Evolutionary conservation across 2,888 invertebrate genomes (phyloP).

Genomic region (Pteria penguin): DNA sequence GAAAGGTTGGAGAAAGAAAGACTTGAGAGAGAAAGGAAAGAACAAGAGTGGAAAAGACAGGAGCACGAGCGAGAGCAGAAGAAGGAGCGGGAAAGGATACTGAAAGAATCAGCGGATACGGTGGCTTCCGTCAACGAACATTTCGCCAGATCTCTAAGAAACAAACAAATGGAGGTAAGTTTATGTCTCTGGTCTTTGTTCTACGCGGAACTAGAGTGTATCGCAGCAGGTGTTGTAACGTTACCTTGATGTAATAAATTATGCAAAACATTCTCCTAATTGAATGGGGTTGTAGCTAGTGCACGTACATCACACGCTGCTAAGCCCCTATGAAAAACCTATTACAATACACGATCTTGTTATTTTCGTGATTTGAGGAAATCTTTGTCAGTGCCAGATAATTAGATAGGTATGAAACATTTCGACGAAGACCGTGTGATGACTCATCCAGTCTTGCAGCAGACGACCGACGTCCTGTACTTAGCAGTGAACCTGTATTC

Average conservation of each 20-base stretch:
- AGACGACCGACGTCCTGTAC: too few relatives aligned
- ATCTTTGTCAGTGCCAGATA: too few relatives aligned
- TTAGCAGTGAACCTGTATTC: too few relatives aligned
- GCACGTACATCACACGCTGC: too few relatives aligned
- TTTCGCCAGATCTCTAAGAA: conserved; percentile 90
- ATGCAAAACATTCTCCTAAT: not conserved
- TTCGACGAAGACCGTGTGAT: too few relatives aligned
- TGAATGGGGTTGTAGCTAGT: not conserved
- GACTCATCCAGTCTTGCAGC: too few relatives aligned
- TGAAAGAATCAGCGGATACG: conserved; percentile 71
- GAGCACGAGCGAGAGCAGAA: conserved; percentile 62
- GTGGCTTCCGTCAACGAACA: conserved; percentile 86
- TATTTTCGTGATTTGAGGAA: too few relatives aligned
- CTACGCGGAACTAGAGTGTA: not conserved
- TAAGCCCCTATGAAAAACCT: too few relatives aligned
- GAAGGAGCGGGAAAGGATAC: conserved; percentile 66
- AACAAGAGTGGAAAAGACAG: conserved; percentile 55
- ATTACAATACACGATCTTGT: too few relatives aligned
- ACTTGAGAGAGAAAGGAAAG: conserved; percentile 65
- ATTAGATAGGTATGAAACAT: too few relatives aligned
- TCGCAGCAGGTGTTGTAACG: not conserved
- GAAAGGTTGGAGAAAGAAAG: conserved; percentile 81
- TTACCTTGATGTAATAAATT: not conserved
- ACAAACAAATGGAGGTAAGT: conserved; percentile 58
- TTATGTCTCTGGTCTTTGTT: not conserved